Evolutionary conservation across 2,113 vertebrate species (phyloP).

Genomic region (Sinocyclocheilus maitianheensis): DNA sequence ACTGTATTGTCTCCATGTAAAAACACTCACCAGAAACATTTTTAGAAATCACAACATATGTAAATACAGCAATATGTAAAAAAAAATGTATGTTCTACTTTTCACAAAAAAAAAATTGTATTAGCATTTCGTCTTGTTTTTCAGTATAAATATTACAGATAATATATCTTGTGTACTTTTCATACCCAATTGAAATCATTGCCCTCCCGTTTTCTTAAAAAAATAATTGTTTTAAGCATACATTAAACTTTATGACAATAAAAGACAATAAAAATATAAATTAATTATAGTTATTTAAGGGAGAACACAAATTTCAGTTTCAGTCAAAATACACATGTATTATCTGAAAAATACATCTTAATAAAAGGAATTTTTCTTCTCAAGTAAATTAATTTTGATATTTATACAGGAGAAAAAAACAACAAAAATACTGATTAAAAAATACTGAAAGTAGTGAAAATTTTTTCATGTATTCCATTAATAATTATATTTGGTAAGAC

Average conservation of each 20-base stretch:
- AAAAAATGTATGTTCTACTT: neutral
- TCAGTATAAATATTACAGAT: neutral
- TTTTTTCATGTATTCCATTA: too few species aligned
- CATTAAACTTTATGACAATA: too few species aligned
- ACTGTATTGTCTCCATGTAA: neutral
- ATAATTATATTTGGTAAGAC: neutral
- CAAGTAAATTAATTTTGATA: too few species aligned
- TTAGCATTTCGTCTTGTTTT: neutral
- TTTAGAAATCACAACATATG: neutral
- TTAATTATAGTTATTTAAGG: neutral
- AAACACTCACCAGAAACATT: neutral
- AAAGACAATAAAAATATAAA: neutral
- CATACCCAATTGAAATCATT: neutral
- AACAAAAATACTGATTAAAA: too few species aligned
- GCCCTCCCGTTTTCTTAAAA: too few species aligned
- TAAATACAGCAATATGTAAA: neutral
- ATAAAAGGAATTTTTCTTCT: too few species aligned
- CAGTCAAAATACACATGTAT: too few species aligned
- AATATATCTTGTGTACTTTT: neutral
- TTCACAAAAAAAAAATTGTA: neutral
- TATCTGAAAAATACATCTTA: neutral
- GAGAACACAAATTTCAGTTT: too few species aligned
- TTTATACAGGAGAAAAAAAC: too few species aligned
- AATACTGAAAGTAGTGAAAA: too few species aligned
- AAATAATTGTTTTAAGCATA: too few species aligned